phyloP scores from a whole-genome alignment of 2,888 invertebrate genomes.

The Dione juno region DNA sequence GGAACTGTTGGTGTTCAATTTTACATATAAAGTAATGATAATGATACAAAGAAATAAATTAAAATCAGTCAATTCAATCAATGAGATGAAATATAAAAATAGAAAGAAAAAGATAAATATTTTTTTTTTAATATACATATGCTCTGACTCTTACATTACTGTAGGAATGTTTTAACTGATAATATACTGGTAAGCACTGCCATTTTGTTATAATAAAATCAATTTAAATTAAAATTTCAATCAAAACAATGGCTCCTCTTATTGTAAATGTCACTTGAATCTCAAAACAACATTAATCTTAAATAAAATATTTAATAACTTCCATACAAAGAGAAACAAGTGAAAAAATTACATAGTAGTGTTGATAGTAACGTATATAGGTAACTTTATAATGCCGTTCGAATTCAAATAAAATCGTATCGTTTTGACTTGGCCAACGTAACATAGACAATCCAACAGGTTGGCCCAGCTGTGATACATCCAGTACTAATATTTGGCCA shows the following conservation, averaged over 20 bases:
- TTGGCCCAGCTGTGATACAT: not conserved
- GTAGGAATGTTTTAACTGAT: constrained; percentile 20
- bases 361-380: not conserved
- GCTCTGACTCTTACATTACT: constrained; percentile 6
- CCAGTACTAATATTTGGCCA: not conserved
- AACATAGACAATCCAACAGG: not conserved
- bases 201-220: constrained; percentile 49
- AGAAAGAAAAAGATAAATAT: not conserved
- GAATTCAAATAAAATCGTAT: not conserved
- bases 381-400: constrained; percentile 4
- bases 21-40: not conserved
- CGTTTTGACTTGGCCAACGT: too few relatives aligned
- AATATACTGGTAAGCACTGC: constrained; percentile 65
- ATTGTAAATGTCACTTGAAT: constrained; percentile 2
- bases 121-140: not conserved
- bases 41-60: not conserved
- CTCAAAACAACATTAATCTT: not conserved
- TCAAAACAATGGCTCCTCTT: constrained; percentile 6
- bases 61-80: not conserved
- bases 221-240: constrained; percentile 11
- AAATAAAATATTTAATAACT: not conserved
- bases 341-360: not conserved
- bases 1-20: constrained; percentile 15
- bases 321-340: not conserved
- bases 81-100: not conserved